These are phyloP conservation scores for Drosophila tropicalis DNA, from an alignment of 1,140 invertebrate species.

Conservation along the genomic window DNA sequence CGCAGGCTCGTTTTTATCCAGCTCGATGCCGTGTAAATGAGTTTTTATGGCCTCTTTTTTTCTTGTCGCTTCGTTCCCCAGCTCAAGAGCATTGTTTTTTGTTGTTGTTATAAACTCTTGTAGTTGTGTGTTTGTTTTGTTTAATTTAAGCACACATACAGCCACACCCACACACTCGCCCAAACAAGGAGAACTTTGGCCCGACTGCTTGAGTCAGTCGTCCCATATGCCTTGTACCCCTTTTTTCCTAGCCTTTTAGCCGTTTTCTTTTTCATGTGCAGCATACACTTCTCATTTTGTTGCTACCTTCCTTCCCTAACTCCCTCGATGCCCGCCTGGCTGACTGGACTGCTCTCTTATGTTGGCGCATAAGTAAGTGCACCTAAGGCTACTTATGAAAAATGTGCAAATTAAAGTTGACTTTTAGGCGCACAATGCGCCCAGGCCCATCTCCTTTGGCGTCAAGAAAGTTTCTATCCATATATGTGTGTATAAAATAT, in stretches of 20 bases:
- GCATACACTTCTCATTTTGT: conserved; percentile 40
- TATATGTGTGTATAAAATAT: conserved; percentile 43
- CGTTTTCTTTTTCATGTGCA: conserved; percentile 59
- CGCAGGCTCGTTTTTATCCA: conserved; percentile 62
- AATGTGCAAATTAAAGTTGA: conserved; percentile 82
- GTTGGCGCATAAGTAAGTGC: conserved; percentile 79
- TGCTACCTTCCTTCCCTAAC: conserved; percentile 4
- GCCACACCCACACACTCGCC: background rate
- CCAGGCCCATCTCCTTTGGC: background rate
- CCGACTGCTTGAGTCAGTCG: conserved; percentile 57
- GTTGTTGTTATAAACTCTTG: conserved; percentile 14
- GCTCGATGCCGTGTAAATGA: conserved; percentile 60
- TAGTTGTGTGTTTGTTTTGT: conserved; percentile 45
- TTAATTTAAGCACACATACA: conserved; percentile 43
- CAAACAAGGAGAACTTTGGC: conserved; percentile 44
- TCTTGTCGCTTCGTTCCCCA: conserved; percentile 5
- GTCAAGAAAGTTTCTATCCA: conserved; percentile 58
- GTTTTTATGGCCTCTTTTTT: conserved; percentile 35
- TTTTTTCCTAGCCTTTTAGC: conserved; percentile 41
- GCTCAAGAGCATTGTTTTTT: background rate
- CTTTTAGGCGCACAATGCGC: conserved; percentile 66
- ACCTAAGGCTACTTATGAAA: conserved; percentile 82
- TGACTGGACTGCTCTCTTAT: conserved; percentile 62
- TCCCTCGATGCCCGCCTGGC: conserved; percentile 5
- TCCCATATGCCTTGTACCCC: conserved; percentile 42